A percentile compares a stretch with the other conserved stretches of the same genome.
phyloP scores from a whole-genome alignment of 1,140 invertebrate species.

The Drosophila tsacasi region DNA sequence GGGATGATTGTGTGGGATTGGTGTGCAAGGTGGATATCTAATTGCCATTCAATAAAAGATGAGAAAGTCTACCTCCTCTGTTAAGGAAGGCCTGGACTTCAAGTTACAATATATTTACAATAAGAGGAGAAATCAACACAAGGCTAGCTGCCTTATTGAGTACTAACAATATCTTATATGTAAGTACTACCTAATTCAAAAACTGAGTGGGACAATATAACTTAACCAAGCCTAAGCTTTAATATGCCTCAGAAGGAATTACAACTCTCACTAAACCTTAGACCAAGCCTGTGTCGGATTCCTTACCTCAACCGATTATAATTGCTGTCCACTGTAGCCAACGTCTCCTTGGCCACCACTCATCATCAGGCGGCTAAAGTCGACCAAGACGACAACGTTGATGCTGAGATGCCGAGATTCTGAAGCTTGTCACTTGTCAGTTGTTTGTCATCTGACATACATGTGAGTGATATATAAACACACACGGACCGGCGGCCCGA shows the following conservation, averaged over 20 bases:
- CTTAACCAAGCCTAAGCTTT: background rate
- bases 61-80: too few relatives aligned
- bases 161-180: too few relatives aligned
- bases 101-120: background rate
- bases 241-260: background rate
- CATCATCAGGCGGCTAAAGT: constrained; percentile 51
- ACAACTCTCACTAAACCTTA: background rate
- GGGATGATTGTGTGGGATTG: constrained; percentile 3
- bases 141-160: background rate
- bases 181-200: background rate
- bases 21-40: background rate
- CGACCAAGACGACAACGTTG: constrained; percentile 42
- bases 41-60: background rate
- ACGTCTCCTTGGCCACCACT: constrained; percentile 40
- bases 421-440: constrained; percentile 83
- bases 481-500: constrained; percentile 61
- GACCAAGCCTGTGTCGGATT: background rate
- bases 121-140: too few relatives aligned
- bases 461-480: constrained; percentile 84
- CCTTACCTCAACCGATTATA: background rate
- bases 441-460: constrained; percentile 83
- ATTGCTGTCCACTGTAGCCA: constrained; percentile 30
- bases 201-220: background rate
- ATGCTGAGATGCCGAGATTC: constrained; percentile 57
- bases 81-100: background rate